Evolutionary conservation across 2,888 invertebrate species (phyloP).

Genomic region (Eudasyphora cyanicolor): DNA sequence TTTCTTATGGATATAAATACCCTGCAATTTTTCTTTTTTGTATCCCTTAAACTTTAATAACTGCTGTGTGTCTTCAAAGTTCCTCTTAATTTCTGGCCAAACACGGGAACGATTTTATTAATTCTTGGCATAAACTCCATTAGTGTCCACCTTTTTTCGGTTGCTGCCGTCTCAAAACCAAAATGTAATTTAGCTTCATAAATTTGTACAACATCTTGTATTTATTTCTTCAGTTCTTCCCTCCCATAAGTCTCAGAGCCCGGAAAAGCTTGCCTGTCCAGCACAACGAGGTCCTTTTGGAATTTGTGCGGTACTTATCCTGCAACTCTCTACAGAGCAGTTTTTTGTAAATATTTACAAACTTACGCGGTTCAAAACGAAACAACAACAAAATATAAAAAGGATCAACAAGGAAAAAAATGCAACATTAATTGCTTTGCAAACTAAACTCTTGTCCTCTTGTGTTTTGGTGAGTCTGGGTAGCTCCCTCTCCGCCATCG

Average conservation of each 20-base stretch:
- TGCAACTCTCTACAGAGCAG: not conserved
- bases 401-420: not conserved
- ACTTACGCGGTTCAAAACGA: not conserved
- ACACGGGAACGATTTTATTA: not conserved
- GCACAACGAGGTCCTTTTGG: not conserved
- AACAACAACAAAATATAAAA: too few species aligned
- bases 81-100: not conserved
- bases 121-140: not conserved
- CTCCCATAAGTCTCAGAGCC: not conserved
- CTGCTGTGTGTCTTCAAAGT: not conserved
- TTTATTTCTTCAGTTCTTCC: constrained; percentile 46
- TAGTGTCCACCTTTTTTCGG: not conserved
- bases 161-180: not conserved
- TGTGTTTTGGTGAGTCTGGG: not conserved
- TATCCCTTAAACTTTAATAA: not conserved
- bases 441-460: constrained; percentile 13
- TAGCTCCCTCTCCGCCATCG: too few species aligned
- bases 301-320: not conserved
- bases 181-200: constrained; percentile 60
- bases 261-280: not conserved
- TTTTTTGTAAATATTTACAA: constrained; percentile 29
- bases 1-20: too few species aligned
- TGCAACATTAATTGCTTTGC: constrained; percentile 56
- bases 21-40: too few species aligned
- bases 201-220: constrained; percentile 62